Evolutionary conservation across 2,113 vertebrate genomes (phyloP), one percentile per base, ranked within the genome.

Genomic region (Ariopsis seemanni): DNA sequence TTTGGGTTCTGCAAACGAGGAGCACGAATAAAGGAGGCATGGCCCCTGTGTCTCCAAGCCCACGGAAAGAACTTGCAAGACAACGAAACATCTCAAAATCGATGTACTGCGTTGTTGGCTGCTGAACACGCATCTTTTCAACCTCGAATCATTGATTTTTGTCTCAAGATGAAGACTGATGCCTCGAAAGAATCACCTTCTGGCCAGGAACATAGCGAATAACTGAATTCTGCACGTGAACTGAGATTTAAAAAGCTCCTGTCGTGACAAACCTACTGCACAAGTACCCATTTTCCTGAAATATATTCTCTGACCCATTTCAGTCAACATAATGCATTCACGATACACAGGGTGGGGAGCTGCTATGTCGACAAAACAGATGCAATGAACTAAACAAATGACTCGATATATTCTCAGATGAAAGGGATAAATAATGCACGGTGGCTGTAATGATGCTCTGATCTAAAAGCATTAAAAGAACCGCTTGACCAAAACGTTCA

Each of bases 341-440:
- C 52, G 34, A 57, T 30, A 71, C 72, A 78, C 67, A 83, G 30
- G 30, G 42, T 79, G 88, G 83, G 75, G 12, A 53, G 74, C 25
- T 65, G 62, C 75, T 53, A 83, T 79, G 86, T 84, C 42, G 34
- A 89, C 77, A 87, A 78, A 83, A 86, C 85, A 80, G 58, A 91
- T 85, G 85, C 82, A 65, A 91, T 91, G 90, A 84, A 62, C 83
- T 80, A 82, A 87, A 84, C 74, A 82, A 82, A 90, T 88, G 88
- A 71, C 79, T 22, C 10, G 34, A 58, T 88, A 48, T 77, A 52
- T 34, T 30, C 42, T 72, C n/a, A 65, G 48, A 62, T 77, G 22
- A 82, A 55, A 57, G 15, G 17, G 53, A 57, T 20, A 52, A 60
- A 58, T 52, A 80, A 78, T 30, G 17, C 25, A 85, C 55, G 30